Conservation (phyloP, 2,113 vertebrate species). For the Emydura subglobosa region DNA sequence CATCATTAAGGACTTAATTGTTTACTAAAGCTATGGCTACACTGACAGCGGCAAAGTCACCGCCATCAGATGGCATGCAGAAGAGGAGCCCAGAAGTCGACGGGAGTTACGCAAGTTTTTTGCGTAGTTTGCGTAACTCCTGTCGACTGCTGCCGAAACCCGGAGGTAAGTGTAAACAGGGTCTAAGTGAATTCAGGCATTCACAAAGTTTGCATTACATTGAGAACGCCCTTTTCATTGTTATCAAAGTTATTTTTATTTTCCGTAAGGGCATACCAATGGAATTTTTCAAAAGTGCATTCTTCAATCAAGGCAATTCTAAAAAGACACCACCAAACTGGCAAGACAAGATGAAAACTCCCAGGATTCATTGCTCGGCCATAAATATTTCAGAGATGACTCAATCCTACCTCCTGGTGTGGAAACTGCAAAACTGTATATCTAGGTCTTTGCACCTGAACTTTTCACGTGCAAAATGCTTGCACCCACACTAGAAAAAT, state of each 20-base stretch:
- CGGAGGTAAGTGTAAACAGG: too few species aligned
- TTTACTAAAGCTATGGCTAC: background rate
- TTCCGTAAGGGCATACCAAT: background rate
- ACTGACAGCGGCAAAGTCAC: too few species aligned
- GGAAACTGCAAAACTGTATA: background rate
- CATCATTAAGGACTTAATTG: background rate
- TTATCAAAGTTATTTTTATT: background rate
- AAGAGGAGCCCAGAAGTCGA: too few species aligned
- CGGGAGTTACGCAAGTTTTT: too few species aligned
- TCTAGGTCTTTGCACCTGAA: background rate
- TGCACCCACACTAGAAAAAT: fast-evolving
- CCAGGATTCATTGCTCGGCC: background rate
- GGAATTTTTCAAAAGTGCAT: background rate
- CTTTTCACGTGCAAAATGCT: background rate
- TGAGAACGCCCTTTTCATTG: background rate
- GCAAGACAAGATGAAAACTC: background rate
- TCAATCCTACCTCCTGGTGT: background rate
- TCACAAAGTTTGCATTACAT: background rate
- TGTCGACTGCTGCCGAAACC: too few species aligned
- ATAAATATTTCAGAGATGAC: background rate
- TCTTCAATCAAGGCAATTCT: background rate
- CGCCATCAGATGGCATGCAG: too few species aligned
- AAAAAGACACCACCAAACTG: background rate
- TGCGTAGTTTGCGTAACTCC: too few species aligned
- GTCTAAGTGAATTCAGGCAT: background rate